Evolutionary conservation across 1,140 invertebrate genomes (phyloP).

Genomic region (Orchesella cincta): DNA sequence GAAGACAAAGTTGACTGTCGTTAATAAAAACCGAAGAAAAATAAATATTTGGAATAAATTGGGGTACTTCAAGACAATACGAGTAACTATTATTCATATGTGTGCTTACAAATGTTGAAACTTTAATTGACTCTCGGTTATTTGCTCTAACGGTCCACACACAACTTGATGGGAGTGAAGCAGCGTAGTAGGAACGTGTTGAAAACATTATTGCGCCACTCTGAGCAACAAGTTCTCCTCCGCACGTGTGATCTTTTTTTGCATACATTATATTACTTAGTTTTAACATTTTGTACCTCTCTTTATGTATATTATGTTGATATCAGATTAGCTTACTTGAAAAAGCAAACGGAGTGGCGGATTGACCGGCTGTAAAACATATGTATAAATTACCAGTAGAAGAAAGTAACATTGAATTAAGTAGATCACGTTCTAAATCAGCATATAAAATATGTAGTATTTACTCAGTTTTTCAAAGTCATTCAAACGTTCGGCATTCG

Average conservation of each 20-base stretch:
- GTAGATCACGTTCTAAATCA: no score
- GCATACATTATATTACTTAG: not conserved
- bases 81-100: no score
- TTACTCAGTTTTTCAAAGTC: no score
- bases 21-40: no score
- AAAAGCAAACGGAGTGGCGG: not conserved
- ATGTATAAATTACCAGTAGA: not conserved
- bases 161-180: not conserved
- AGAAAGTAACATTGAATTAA: no score
- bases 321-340: conserved; percentile 5
- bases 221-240: not conserved
- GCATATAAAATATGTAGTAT: no score
- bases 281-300: not conserved
- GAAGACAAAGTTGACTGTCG: no score
- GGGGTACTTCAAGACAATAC: no score
- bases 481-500: no score
- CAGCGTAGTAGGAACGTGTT: not conserved
- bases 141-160: conserved; percentile 1
- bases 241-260: conserved; percentile 17
- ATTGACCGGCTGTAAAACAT: no score
- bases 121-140: not conserved
- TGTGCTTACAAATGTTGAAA: not conserved
- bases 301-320: no score
- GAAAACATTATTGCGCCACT: not conserved
- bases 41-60: no score